These are phyloP conservation scores for Pseudotriccus pelzelni DNA, from an alignment of 2,797 vertebrate genomes.

Conservation along the genomic window DNA sequence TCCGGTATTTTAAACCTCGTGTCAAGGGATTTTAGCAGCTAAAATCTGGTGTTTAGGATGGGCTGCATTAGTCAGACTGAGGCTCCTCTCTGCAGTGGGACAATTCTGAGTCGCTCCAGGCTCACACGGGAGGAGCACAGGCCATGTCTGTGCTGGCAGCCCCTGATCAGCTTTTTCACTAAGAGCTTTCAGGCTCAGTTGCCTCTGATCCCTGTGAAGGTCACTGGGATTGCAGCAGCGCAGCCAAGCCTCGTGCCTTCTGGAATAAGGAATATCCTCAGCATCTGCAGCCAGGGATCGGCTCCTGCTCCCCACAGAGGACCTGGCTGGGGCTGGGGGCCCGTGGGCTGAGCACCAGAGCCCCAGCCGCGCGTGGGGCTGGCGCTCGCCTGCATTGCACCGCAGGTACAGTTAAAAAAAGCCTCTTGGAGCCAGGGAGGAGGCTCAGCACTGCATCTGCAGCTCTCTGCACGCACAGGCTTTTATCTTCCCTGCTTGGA, in stretches of 20 bases:
- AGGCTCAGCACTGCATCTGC: constrained; percentile 18
- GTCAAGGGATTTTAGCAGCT: background rate
- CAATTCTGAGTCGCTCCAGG: background rate
- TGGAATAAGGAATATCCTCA: background rate
- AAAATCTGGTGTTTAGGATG: background rate
- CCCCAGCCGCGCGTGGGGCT: background rate
- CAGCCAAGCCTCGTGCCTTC: background rate
- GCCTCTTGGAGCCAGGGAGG: background rate
- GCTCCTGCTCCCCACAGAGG: background rate
- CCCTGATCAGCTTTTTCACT: background rate
- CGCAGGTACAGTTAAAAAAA: background rate
- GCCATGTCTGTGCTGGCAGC: background rate
- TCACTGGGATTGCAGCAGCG: constrained; percentile 7
- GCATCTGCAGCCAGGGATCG: accelerated
- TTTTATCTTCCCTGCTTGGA: constrained; percentile 21
- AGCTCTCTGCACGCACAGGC: background rate
- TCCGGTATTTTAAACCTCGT: background rate
- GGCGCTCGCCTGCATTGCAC: background rate
- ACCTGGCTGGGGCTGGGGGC: background rate
- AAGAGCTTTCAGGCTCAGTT: background rate
- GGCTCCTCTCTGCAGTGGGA: background rate
- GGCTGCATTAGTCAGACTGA: background rate
- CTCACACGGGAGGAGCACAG: background rate
- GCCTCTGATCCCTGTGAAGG: constrained; percentile 3
- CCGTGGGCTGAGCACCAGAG: background rate